phyloP scores from a whole-genome alignment of 1,140 invertebrate species.

The Phymastichus coffea region DNA sequence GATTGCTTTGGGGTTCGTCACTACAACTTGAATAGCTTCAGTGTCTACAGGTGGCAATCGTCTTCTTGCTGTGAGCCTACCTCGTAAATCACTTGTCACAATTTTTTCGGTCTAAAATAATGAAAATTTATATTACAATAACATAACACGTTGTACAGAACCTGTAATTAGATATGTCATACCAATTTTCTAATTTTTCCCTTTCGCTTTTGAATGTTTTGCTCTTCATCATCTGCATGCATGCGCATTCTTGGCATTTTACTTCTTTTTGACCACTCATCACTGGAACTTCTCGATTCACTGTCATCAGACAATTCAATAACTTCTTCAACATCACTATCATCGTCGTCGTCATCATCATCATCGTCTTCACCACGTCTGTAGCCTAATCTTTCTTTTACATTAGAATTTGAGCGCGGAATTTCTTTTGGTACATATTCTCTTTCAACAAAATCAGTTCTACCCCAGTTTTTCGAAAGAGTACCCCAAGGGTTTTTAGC shows the following conservation, averaged over 20 bases:
- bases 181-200: conserved; percentile 17
- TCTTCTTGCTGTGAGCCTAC: conserved; percentile 33
- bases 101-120: neutral
- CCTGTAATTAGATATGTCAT: neutral
- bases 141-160: conserved; percentile 1
- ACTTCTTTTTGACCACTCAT: conserved; percentile 61
- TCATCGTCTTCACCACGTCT: conserved; percentile 28
- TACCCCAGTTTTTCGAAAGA: conserved; percentile 68
- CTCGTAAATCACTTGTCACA: conserved; percentile 45
- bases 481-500: conserved; percentile 73
- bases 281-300: conserved; percentile 53
- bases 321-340: neutral
- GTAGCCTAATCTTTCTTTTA: conserved; percentile 50
- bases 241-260: conserved; percentile 77
- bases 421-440: conserved; percentile 48
- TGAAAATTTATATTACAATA: conserved; percentile 21
- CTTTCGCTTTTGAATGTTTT: conserved; percentile 57
- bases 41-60: conserved; percentile 26
- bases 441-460: conserved; percentile 62
- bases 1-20: conserved; percentile 42
- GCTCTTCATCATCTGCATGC: conserved; percentile 85
- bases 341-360: neutral
- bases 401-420: conserved; percentile 26
- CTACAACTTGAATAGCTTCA: conserved; percentile 49
- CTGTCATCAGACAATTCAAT: conserved; percentile 28